Evolutionary conservation across 2,888 invertebrate genomes (phyloP), one percentile per base, ranked within the genome.

Genomic region (Dolichomitus sp.): DNA sequence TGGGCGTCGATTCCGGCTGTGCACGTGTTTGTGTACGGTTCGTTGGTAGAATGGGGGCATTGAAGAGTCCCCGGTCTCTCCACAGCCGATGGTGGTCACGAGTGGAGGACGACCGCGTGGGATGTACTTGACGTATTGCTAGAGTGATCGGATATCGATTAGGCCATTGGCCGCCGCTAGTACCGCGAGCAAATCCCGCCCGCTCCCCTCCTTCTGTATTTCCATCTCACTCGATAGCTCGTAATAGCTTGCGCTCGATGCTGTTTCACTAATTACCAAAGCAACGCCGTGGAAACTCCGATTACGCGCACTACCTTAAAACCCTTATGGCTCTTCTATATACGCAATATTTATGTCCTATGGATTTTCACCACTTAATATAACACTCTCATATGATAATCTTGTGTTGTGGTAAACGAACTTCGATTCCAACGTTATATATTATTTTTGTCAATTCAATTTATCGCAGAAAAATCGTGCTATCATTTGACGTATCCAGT

Each of bases 81-180:
- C 59, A 52, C 65, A 54, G 59, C 30, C 78, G 80, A 80, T 79
- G 83, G 75, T 79, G 74, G 76, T 84, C 76, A 74, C 73, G 69
- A 81, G 81, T 80, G 66, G 85, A 86, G 86, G 85, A 86, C 82
- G 86, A 85, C 81, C 85, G 89, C 90, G 87, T 80, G 88, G 91
- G 91, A 90, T 91, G 91, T 90, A 91, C 90, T 91, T 92, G 91
- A 92, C 91, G 92, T 91, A 92, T 92, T 89, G 90, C 89, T 88
- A 89, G 89, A 91, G 89, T 90, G 91, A 92, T 92, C 91, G 91
- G 88, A 91, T 92, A 92, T 92, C 91, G 91, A 92, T 92, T 92
- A 92, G 89, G 86, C 87, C 84, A 86, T 86, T 85, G 85, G 82
- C 81, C 65, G 70, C 66, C 80, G 76, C 84, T 84, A 77, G 76